Conservation (phyloP, 2,888 invertebrate species). For the Orchestes rusci region DNA sequence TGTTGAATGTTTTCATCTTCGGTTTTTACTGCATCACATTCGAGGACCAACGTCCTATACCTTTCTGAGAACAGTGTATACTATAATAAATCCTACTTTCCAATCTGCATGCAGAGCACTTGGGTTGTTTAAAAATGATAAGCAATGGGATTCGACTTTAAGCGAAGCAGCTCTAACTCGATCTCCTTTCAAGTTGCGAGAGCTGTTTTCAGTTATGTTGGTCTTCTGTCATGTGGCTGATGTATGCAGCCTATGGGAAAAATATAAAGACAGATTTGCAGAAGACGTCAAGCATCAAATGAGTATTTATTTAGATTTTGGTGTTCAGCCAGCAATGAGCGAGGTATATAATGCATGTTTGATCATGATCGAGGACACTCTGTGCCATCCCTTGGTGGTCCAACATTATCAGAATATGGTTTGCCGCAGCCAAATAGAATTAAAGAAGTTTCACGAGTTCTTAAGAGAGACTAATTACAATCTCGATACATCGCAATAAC, state of each 20-base stretch:
- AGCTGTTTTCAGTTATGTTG: conserved; percentile 28
- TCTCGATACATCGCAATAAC: not conserved
- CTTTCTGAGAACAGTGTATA: conserved; percentile 37
- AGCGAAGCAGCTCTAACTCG: conserved; percentile 21
- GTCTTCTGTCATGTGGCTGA: conserved; percentile 26
- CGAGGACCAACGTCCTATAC: conserved; percentile 35
- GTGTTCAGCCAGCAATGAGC: not conserved
- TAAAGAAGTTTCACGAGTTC: not conserved
- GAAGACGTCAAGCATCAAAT: conserved; percentile 20
- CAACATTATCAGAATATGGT: not conserved
- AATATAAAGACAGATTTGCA: conserved; percentile 27
- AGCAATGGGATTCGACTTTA: conserved; percentile 28
- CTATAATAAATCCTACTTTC: conserved; percentile 34
- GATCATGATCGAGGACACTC: not conserved
- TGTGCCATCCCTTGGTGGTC: not conserved
- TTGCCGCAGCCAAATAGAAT: conserved; percentile 1
- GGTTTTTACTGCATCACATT: conserved; percentile 33
- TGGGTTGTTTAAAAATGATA: conserved; percentile 30
- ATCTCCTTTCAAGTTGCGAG: conserved; percentile 22
- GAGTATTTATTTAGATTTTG: not conserved
- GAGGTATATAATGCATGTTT: conserved; percentile 1
- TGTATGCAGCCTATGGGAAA: conserved; percentile 27
- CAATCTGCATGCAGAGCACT: conserved; percentile 32
- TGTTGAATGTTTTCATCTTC: conserved; percentile 34
- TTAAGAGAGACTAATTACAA: conserved; percentile 1